These are phyloP conservation scores for Eudyptes chrysolophus DNA, from an alignment of 2,113 vertebrate species.

Conservation along the genomic window DNA sequence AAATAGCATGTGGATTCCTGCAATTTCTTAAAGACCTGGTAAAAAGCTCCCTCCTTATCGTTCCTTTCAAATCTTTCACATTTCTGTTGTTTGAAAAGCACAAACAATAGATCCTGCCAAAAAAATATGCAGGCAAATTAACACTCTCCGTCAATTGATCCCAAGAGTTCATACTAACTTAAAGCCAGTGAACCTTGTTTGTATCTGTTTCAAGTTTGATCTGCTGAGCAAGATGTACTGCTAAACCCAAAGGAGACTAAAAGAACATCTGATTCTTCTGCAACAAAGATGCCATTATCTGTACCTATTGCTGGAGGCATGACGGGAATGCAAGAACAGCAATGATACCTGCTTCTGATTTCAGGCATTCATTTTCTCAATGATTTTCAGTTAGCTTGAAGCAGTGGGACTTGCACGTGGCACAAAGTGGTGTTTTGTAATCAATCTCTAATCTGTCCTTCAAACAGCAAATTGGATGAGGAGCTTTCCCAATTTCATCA, in stretches of 20 bases:
- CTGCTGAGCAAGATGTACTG: background rate
- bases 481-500: background rate
- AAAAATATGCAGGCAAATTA: background rate
- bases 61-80: background rate
- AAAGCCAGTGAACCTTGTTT: background rate
- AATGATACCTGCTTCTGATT: background rate
- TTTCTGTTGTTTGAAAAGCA: background rate
- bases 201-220: background rate
- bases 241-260: background rate
- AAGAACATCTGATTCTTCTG: background rate
- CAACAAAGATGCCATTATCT: background rate
- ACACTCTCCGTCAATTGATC: background rate
- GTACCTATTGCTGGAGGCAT: background rate
- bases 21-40: background rate
- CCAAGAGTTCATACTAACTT: background rate
- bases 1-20: background rate
- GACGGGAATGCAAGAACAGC: background rate
- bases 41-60: background rate
- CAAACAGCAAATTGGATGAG: background rate
- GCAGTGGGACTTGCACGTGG: background rate
- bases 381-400: background rate
- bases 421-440: background rate
- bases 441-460: background rate
- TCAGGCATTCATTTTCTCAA: background rate
- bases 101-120: background rate